These are phyloP conservation scores for Alcis repandata DNA, from an alignment of 2,888 invertebrate genomes.

Conservation along the genomic window DNA sequence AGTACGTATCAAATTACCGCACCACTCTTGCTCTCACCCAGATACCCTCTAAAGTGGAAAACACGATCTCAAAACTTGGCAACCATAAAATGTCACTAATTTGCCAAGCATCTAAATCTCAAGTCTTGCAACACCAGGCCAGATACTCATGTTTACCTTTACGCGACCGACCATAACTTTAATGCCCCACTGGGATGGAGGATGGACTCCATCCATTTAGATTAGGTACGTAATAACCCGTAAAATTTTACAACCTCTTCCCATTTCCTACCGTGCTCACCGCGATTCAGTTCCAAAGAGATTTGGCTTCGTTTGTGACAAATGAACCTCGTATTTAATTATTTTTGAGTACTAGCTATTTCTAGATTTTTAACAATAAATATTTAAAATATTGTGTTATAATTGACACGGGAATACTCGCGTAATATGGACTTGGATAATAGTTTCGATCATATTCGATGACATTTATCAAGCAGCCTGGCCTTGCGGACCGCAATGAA, in stretches of 20 bases:
- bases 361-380: no score
- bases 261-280: conserved; percentile 41
- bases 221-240: conserved; percentile 54
- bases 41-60: no score
- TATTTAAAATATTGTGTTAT: no score
- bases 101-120: neutral
- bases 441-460: no score
- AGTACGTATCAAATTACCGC: no score
- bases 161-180: conserved; percentile 48
- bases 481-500: no score
- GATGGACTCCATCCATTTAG: conserved; percentile 53
- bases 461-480: no score
- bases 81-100: neutral
- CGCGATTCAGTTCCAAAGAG: conserved; percentile 40
- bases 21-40: no score
- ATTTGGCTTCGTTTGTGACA: conserved; percentile 25
- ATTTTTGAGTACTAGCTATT: neutral
- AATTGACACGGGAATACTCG: no score
- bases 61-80: no score
- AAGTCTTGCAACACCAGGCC: conserved; percentile 19
- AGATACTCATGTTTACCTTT: conserved; percentile 39
- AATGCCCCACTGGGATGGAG: conserved; percentile 45
- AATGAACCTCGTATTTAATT: conserved; percentile 28
- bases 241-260: conserved; percentile 51
- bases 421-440: neutral